Conservation (phyloP, 2,888 invertebrate genomes). For the Blomia tropicalis region DNA sequence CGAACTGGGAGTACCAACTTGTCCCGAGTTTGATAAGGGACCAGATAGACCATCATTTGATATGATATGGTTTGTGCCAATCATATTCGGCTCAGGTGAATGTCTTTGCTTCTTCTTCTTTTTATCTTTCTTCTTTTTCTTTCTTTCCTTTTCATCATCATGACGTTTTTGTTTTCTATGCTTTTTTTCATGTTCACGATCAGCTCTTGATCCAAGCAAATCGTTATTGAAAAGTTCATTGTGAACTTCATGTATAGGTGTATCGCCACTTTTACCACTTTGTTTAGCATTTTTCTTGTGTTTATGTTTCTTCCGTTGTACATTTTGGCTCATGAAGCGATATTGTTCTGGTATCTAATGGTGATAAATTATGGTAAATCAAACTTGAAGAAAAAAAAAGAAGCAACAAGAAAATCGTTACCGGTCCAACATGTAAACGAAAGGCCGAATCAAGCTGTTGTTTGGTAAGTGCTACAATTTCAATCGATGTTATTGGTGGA, state of each 20-base stretch:
- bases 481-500: slow-evolving; percentile 71
- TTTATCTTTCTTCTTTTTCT: slow-evolving; percentile 86
- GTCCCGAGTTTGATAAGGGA: no score
- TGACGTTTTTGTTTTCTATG: slow-evolving; percentile 85
- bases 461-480: slow-evolving; percentile 65
- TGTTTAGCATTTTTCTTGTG: slow-evolving; percentile 75
- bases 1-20: no score
- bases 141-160: slow-evolving; percentile 80
- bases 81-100: slow-evolving; percentile 19
- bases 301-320: slow-evolving; percentile 81
- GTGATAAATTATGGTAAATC: slow-evolving; percentile 19
- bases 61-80: slow-evolving; percentile 16
- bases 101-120: slow-evolving; percentile 57
- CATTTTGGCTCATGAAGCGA: slow-evolving; percentile 73
- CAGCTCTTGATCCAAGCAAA: no score
- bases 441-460: slow-evolving; percentile 72
- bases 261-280: slow-evolving; percentile 32
- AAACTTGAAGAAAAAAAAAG: slow-evolving; percentile 9
- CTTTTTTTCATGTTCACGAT: slow-evolving; percentile 78
- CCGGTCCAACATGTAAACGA: slow-evolving; percentile 81
- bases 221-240: not conserved
- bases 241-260: slow-evolving; percentile 31
- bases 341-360: slow-evolving; percentile 77
- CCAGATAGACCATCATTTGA: not conserved
- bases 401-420: slow-evolving; percentile 33